phyloP scores from a whole-genome alignment of 2,888 invertebrate genomes.

The Sinodicranocentrus sp. region DNA sequence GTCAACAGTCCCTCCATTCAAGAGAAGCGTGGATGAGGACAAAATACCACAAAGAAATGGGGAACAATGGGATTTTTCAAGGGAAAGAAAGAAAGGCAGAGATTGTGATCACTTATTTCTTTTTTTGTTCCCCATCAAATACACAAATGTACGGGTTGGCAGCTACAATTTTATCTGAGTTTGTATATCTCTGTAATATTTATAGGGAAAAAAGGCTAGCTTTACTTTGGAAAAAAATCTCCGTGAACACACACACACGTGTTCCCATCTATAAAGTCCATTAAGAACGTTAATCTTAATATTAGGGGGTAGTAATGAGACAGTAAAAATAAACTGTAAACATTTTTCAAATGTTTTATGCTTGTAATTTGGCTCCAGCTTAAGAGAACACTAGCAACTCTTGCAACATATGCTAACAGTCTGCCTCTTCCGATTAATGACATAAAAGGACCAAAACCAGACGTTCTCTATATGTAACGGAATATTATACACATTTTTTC shows the following conservation, averaged over 20 bases:
- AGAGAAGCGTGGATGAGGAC: no score
- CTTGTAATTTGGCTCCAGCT: slow-evolving; percentile 26
- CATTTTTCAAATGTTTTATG: slow-evolving; percentile 35
- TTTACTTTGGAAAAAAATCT: no score
- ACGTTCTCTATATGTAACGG: not conserved
- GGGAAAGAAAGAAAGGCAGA: not conserved
- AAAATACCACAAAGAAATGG: no score
- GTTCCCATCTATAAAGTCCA: not conserved
- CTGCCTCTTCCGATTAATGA: slow-evolving; percentile 48
- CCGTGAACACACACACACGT: slow-evolving; percentile 24
- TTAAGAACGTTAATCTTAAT: slow-evolving; percentile 16
- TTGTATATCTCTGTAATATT: no score
- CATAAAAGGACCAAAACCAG: not conserved
- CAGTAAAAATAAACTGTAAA: slow-evolving; percentile 44
- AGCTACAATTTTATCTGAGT: no score
- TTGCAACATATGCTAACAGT: slow-evolving; percentile 47
- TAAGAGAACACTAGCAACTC: not conserved
- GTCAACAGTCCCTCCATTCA: not conserved
- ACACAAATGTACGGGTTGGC: no score
- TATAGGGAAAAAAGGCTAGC: no score
- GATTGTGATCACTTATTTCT: not conserved
- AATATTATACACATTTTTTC: not conserved
- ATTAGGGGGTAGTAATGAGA: slow-evolving; percentile 50
- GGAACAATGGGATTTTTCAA: not conserved
- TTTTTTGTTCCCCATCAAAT: no score